Evolutionary conservation across 2,113 vertebrate species (phyloP).

Genomic region (Mesitornis unicolor): DNA sequence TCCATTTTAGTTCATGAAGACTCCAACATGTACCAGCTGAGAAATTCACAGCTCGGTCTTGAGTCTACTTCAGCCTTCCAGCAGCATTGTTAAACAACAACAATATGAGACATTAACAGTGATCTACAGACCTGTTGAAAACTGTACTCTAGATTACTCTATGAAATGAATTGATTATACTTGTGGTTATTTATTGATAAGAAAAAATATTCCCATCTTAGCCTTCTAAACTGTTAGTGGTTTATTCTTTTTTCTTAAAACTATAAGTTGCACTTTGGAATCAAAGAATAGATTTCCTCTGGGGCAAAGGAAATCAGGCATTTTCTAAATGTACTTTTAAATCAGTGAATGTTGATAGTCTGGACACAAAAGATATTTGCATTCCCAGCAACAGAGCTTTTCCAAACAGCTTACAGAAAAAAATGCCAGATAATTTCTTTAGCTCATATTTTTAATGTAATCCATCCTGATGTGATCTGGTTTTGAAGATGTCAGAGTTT

Average conservation of each 20-base stretch:
- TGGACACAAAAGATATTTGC: background rate
- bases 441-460: background rate
- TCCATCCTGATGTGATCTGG: background rate
- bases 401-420: background rate
- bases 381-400: background rate
- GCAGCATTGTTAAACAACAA: background rate
- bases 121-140: background rate
- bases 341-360: background rate
- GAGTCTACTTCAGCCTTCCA: background rate
- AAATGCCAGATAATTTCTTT: rapidly evolving
- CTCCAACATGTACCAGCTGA: rapidly evolving
- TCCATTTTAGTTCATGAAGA: too few relatives aligned
- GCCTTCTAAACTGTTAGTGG: rapidly evolving
- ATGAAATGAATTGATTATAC: background rate
- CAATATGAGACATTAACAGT: background rate
- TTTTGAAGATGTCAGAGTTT: background rate
- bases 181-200: background rate
- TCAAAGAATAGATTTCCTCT: background rate
- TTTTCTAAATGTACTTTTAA: background rate
- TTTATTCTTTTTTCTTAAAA: background rate
- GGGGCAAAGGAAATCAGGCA: background rate
- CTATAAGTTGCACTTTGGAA: background rate
- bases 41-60: background rate
- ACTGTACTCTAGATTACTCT: background rate
- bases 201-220: background rate